Evolutionary conservation across 2,797 vertebrate species (phyloP).

Genomic region (Petrocephalus sullivani): DNA sequence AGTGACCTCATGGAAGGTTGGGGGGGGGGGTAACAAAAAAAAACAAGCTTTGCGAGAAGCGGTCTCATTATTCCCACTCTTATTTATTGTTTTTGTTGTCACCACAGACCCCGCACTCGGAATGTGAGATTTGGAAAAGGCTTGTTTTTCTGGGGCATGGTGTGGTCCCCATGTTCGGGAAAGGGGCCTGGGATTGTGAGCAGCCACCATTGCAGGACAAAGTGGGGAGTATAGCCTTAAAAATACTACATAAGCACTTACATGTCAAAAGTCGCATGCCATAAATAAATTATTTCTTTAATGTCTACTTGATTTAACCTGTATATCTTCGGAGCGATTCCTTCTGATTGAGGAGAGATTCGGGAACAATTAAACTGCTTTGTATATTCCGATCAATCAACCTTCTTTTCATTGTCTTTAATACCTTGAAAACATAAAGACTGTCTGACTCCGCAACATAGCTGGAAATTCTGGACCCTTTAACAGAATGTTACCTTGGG

Average conservation of each 20-base stretch:
- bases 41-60: neutral
- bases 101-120: neutral
- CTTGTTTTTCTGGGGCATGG: neutral
- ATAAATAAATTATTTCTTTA: neutral
- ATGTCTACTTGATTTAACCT: neutral
- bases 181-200: neutral
- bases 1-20: neutral
- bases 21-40: neutral
- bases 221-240: neutral
- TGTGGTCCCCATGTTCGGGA: neutral
- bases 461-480: neutral
- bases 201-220: neutral
- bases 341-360: neutral
- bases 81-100: neutral
- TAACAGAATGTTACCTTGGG: neutral
- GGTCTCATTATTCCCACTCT: neutral
- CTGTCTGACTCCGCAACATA: neutral
- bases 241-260: neutral
- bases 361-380: neutral
- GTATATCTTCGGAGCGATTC: neutral
- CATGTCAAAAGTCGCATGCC: neutral
- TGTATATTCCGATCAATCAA: neutral
- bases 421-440: neutral
- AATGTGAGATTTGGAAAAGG: neutral
- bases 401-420: neutral